phyloP scores from a whole-genome alignment of 2,888 invertebrate genomes.

The Leptarthrus brevirostris region DNA sequence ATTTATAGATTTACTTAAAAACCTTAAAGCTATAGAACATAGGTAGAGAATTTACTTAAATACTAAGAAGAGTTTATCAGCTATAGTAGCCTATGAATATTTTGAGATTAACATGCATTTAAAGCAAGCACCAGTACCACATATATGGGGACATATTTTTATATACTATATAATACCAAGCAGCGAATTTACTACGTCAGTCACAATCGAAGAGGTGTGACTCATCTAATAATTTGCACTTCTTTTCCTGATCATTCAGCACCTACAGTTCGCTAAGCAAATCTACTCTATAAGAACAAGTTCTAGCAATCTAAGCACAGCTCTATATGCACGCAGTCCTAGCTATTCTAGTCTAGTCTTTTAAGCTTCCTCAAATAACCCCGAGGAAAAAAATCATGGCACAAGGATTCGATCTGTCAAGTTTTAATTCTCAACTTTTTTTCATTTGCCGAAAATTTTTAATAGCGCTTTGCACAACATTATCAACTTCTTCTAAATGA shows the following conservation, averaged over 20 bases:
- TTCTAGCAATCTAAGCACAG: too few species aligned
- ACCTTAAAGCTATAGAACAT: too few species aligned
- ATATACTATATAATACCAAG: too few species aligned
- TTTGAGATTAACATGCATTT: too few species aligned
- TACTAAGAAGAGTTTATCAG: not conserved
- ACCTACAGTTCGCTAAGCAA: not conserved
- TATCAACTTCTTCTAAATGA: slow-evolving; percentile 15
- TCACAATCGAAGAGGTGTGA: too few species aligned
- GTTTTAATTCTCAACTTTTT: not conserved
- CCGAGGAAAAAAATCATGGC: slow-evolving; percentile 19
- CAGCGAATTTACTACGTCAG: too few species aligned
- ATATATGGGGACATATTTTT: too few species aligned
- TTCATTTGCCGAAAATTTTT: slow-evolving; percentile 11
- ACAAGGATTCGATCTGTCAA: not conserved
- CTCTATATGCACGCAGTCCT: not conserved
- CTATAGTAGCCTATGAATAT: too few species aligned
- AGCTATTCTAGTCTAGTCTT: not conserved
- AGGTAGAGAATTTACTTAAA: slow-evolving; percentile 6
- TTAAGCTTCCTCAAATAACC: not conserved
- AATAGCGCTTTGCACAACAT: slow-evolving; percentile 11
- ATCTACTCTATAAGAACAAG: not conserved
- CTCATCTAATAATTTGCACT: too few species aligned
- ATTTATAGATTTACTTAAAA: not conserved
- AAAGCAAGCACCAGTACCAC: too few species aligned
- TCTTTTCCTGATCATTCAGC: not conserved